Evolutionary conservation across 2,113 vertebrate genomes (phyloP).

Genomic region (Phaethon lepturus): DNA sequence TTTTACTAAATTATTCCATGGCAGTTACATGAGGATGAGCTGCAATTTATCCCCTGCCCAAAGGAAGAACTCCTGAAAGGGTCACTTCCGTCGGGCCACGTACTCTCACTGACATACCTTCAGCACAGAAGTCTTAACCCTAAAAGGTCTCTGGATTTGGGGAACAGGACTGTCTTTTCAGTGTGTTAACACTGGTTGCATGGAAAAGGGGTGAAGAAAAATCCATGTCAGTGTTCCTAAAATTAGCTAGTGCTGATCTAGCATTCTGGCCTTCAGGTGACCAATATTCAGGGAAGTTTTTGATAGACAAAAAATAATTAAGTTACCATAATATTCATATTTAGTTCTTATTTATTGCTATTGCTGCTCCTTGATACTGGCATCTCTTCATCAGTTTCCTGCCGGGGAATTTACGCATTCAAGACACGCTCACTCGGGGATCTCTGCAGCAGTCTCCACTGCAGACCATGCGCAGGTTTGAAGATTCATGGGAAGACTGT

Average conservation of each 20-base stretch:
- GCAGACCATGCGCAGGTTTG: not conserved
- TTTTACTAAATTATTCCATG: not conserved
- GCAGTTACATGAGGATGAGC: not conserved
- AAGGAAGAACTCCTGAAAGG: not conserved
- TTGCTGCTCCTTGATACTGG: not conserved
- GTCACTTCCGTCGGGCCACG: not conserved
- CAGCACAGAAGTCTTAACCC: not conserved
- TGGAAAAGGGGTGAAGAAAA: not conserved
- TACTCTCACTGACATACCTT: not conserved
- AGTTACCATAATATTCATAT: not conserved
- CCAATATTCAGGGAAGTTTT: not conserved
- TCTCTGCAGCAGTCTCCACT: not conserved
- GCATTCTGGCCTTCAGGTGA: fast-evolving
- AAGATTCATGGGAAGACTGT: not conserved
- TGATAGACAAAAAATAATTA: not conserved
- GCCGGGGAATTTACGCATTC: not conserved
- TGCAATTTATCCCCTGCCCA: not conserved
- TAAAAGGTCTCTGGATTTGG: not conserved
- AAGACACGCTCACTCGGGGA: not conserved
- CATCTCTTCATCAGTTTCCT: not conserved
- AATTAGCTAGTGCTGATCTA: not conserved
- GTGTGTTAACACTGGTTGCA: fast-evolving
- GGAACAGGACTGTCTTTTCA: not conserved
- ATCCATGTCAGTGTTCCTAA: fast-evolving
- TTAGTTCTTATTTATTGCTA: not conserved